phyloP scores from a whole-genome alignment of 2,888 invertebrate genomes.

The Eupeodes luniger region DNA sequence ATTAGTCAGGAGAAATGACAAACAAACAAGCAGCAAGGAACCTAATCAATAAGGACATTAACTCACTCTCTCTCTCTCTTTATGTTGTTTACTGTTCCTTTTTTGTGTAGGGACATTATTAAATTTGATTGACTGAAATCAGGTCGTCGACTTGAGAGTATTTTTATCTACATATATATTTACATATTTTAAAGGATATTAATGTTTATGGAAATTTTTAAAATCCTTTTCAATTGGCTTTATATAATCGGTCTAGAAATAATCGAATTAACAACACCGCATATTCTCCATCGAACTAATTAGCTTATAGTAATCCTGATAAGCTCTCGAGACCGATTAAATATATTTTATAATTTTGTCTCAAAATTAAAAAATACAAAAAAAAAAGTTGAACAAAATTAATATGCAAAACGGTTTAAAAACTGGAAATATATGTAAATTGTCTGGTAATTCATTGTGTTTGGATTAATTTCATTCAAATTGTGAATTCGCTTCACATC shows the following conservation, averaged over 20 bases:
- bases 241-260: background rate
- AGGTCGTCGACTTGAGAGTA: background rate
- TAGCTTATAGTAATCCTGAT: conserved; percentile 19
- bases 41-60: background rate
- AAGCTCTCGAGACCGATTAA: background rate
- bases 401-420: conserved; percentile 20
- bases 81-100: background rate
- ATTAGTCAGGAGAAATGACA: conserved; percentile 20
- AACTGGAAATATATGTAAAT: background rate
- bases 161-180: no score
- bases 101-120: background rate
- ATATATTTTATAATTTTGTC: background rate
- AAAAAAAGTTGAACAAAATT: background rate
- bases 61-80: background rate
- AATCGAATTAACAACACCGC: conserved; percentile 12
- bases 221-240: conserved; percentile 16
- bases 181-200: background rate
- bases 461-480: background rate
- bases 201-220: background rate
- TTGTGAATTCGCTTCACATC: background rate
- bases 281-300: conserved; percentile 2
- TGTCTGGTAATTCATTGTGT: conserved; percentile 13
- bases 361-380: background rate
- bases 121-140: background rate
- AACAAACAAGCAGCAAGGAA: background rate